Evolutionary conservation across 2,113 vertebrate species (phyloP).

Genomic region (Pipa parva): DNA sequence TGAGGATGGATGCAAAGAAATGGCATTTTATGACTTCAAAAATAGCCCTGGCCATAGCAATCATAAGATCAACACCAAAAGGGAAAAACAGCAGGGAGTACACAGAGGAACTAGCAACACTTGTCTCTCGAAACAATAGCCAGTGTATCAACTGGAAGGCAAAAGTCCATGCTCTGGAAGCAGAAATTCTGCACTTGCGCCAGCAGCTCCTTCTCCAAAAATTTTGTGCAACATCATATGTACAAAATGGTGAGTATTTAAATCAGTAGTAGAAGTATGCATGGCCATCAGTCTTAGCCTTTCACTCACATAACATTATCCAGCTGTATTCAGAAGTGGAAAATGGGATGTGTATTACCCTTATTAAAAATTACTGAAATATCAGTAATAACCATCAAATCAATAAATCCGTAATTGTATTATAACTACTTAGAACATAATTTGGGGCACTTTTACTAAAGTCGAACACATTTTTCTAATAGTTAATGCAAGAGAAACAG

Average conservation of each 20-base stretch:
- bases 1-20: slow-evolving; percentile 46
- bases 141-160: slow-evolving; percentile 59
- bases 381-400: no score
- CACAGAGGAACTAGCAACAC: slow-evolving; percentile 58
- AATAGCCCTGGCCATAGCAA: slow-evolving; percentile 73
- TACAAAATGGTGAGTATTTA: slow-evolving; percentile 55
- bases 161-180: slow-evolving; percentile 64
- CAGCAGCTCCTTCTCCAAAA: slow-evolving; percentile 70
- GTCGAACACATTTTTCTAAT: no score
- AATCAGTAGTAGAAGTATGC: neutral
- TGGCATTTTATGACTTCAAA: slow-evolving; percentile 63
- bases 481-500: no score
- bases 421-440: no score
- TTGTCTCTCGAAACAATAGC: slow-evolving; percentile 41
- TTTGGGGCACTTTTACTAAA: no score
- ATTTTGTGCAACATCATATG: slow-evolving; percentile 41
- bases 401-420: neutral
- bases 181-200: slow-evolving; percentile 72
- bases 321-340: no score
- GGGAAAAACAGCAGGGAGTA: slow-evolving; percentile 66
- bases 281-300: no score
- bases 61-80: slow-evolving; percentile 72
- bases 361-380: no score
- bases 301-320: no score
- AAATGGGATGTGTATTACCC: no score